Evolutionary conservation across 2,888 invertebrate species (phyloP).

Genomic region (Eristalis arbustorum): DNA sequence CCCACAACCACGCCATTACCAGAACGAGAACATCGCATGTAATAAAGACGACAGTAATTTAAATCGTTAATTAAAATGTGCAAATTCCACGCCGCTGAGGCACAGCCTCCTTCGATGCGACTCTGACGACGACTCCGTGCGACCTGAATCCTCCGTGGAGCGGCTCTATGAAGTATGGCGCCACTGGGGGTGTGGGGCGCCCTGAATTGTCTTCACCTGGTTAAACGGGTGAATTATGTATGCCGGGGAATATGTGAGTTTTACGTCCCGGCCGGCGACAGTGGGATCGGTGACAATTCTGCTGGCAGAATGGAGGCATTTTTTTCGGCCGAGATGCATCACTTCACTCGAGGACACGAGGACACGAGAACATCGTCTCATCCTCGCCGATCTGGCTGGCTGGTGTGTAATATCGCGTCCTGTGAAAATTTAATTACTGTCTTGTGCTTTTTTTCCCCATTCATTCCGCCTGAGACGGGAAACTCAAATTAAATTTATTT

Average conservation of each 20-base stretch:
- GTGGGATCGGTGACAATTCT: slow-evolving; percentile 24
- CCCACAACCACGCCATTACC: slow-evolving; percentile 36
- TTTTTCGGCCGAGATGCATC: slow-evolving; percentile 1
- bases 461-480: slow-evolving; percentile 36
- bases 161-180: background rate
- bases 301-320: slow-evolving; percentile 8
- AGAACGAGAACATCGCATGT: slow-evolving; percentile 42
- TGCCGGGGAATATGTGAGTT: slow-evolving; percentile 50
- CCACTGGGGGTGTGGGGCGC: background rate
- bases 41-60: slow-evolving; percentile 72
- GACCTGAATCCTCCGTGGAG: background rate
- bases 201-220: slow-evolving; percentile 71
- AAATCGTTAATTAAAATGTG: slow-evolving; percentile 72
- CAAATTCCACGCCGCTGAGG: slow-evolving; percentile 50
- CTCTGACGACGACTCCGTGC: background rate
- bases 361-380: slow-evolving; percentile 37
- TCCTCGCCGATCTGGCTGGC: background rate
- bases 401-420: slow-evolving; percentile 54
- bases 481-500: slow-evolving; percentile 65
- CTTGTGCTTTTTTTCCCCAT: slow-evolving; percentile 33
- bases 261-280: slow-evolving; percentile 54
- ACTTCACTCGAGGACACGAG: slow-evolving; percentile 4
- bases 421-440: slow-evolving; percentile 69
- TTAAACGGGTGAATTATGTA: slow-evolving; percentile 72
- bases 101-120: slow-evolving; percentile 36